These are phyloP conservation scores for Stenodema calcarata DNA, from an alignment of 2,888 invertebrate genomes.

Conservation along the genomic window DNA sequence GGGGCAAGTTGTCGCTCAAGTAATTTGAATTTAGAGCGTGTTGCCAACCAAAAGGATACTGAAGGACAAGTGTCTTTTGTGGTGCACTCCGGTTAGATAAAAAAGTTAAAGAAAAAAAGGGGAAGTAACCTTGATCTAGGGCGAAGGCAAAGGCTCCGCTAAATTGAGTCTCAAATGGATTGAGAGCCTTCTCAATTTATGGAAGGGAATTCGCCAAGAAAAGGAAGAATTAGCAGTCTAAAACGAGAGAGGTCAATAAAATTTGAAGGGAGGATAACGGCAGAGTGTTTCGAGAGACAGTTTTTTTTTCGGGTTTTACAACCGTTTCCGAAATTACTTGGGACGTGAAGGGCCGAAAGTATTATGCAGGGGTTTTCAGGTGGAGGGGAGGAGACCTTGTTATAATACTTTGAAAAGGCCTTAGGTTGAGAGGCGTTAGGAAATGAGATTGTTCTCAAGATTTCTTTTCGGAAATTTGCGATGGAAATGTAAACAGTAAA, in stretches of 20 bases:
- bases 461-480: neutral
- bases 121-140: neutral
- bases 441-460: neutral
- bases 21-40: slow-evolving; percentile 47
- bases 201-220: slow-evolving; percentile 4
- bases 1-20: slow-evolving; percentile 38
- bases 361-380: neutral
- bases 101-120: neutral
- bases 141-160: neutral
- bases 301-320: neutral
- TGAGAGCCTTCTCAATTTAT: slow-evolving; percentile 42
- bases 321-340: neutral
- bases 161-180: slow-evolving; percentile 48
- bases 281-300: neutral
- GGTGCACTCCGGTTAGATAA: neutral
- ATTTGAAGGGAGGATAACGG: slow-evolving; percentile 23
- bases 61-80: neutral
- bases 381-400: neutral
- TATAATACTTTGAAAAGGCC: neutral
- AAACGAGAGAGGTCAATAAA: slow-evolving; percentile 17
- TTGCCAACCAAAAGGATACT: slow-evolving; percentile 33
- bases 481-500: neutral
- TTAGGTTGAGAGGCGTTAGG: neutral
- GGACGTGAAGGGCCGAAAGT: neutral
- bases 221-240: slow-evolving; percentile 12